Evolutionary conservation across 1,140 invertebrate genomes (phyloP).

Genomic region (Andricus grossulariae): DNA sequence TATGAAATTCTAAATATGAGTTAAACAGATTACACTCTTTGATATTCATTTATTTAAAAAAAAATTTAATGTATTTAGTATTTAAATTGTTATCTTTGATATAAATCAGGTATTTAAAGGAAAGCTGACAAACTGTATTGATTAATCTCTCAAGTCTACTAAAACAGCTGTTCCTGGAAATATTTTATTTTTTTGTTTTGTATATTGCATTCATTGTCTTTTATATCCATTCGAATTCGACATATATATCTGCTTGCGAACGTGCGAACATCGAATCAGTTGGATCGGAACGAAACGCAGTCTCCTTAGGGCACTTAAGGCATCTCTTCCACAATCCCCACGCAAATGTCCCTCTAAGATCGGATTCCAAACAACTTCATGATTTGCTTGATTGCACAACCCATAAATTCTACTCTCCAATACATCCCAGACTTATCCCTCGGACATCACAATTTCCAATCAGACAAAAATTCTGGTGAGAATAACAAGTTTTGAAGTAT

Average conservation of each 20-base stretch:
- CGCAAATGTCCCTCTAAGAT: constrained; percentile 45
- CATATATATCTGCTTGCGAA: constrained; percentile 31
- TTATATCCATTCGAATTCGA: neutral
- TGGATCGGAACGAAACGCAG: constrained; percentile 66
- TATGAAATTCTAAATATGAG: too few species aligned
- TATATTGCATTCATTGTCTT: neutral
- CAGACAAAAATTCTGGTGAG: neutral
- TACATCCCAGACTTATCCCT: neutral
- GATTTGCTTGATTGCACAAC: constrained; percentile 69
- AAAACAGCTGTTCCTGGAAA: too few species aligned
- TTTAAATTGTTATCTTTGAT: too few species aligned
- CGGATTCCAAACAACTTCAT: constrained; percentile 66
- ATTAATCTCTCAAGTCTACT: too few species aligned
- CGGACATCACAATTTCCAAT: neutral
- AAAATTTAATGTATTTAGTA: too few species aligned
- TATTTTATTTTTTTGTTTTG: neutral
- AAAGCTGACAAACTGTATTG: too few species aligned
- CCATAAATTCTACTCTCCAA: constrained; percentile 24
- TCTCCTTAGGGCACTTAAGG: constrained; percentile 72
- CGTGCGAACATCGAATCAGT: constrained; percentile 63
- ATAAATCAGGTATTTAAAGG: too few species aligned
- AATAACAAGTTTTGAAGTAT: too few species aligned
- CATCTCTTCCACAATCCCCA: constrained; percentile 63
- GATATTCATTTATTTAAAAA: too few species aligned
- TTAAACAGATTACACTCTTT: too few species aligned